These are phyloP conservation scores for Echinometra lucunter DNA, from an alignment of 53 echinoderm and acorn worm genomes.

Conservation along the genomic window DNA sequence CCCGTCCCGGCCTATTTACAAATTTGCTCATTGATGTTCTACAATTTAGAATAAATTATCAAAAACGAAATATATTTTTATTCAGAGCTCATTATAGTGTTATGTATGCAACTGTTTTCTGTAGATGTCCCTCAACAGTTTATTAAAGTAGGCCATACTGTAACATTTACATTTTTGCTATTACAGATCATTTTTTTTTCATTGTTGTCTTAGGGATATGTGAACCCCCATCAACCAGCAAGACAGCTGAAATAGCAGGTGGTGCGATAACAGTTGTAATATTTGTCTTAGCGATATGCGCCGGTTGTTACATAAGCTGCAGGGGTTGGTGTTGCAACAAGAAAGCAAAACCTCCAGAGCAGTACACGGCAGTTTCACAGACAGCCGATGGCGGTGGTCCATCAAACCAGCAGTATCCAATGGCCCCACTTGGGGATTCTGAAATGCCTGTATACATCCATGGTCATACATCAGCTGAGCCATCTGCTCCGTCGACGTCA, in stretches of 20 bases:
- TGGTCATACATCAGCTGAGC: background rate
- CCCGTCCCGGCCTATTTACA: too few species aligned
- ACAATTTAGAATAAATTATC: too few species aligned
- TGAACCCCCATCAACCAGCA: background rate
- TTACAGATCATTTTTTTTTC: background rate
- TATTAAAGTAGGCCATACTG: too few species aligned
- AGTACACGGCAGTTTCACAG: background rate
- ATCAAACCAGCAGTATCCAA: conserved; percentile 4
- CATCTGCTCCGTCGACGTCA: background rate
- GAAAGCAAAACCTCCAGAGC: conserved; percentile 1
- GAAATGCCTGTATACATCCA: background rate
- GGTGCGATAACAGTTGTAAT: background rate
- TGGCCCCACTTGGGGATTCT: background rate
- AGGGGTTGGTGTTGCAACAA: background rate
- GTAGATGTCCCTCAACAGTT: too few species aligned
- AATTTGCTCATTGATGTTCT: too few species aligned
- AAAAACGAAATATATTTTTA: too few species aligned
- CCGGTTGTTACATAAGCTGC: background rate
- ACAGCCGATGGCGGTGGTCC: background rate
- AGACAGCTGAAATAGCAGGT: background rate
- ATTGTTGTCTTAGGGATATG: background rate
- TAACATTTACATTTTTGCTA: too few species aligned
- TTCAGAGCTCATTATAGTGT: too few species aligned
- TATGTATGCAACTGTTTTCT: too few species aligned
- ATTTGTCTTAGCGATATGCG: background rate